A percentile compares a stretch with the other conserved stretches of the same genome.
Evolutionary conservation across 2,797 vertebrate genomes (phyloP).

Genomic region (Varecia variegata): DNA sequence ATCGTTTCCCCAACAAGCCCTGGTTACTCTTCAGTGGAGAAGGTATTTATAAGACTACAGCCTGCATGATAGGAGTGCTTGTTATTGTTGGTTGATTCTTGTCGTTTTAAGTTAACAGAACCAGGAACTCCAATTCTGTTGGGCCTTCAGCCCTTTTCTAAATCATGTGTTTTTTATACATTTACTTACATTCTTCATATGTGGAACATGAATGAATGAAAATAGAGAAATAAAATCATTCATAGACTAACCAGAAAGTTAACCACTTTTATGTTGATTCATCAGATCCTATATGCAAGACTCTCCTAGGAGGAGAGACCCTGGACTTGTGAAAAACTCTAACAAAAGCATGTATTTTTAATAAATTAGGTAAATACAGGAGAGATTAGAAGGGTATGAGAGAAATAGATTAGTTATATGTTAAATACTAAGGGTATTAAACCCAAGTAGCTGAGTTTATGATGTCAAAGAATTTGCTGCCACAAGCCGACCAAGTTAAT

Average conservation of each 20-base stretch:
- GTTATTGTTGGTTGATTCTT: neutral
- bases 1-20: neutral
- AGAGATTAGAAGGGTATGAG: neutral
- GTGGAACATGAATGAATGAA: slow-evolving; percentile 6
- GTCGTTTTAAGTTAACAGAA: neutral
- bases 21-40: neutral
- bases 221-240: slow-evolving; percentile 4
- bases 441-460: slow-evolving; percentile 72
- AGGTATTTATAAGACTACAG: neutral
- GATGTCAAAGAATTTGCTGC: slow-evolving; percentile 56
- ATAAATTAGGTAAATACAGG: neutral
- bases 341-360: slow-evolving; percentile 28
- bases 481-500: slow-evolving; percentile 40
- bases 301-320: neutral
- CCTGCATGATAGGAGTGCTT: neutral
- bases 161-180: neutral
- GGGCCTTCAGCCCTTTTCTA: neutral
- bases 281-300: neutral
- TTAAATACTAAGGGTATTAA: slow-evolving; percentile 53
- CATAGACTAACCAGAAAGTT: neutral
- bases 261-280: neutral
- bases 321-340: neutral
- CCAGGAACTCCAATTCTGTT: neutral
- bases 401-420: slow-evolving; percentile 24
- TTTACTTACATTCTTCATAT: neutral